A percentile compares a stretch with the other conserved stretches of the same genome.
Conservation (phyloP, 2,888 invertebrate genomes). For the Lasioglossum oenotherae region DNA sequence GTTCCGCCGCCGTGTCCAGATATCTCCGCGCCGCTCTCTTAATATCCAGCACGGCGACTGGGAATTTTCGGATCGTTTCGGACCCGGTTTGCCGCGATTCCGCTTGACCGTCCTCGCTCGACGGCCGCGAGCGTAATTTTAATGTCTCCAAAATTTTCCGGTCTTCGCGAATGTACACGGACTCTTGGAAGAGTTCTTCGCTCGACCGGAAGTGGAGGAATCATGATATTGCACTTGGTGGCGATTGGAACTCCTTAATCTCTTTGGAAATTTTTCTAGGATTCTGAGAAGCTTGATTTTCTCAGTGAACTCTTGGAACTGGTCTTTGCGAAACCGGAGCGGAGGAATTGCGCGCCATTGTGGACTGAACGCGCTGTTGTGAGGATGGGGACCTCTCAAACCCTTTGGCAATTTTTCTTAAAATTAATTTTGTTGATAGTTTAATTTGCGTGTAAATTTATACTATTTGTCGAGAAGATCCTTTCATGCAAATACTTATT, state of each 20-base stretch:
- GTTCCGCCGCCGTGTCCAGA: slow-evolving; percentile 67
- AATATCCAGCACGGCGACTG: slow-evolving; percentile 61
- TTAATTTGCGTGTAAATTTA: too few species aligned
- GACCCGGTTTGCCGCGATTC: background rate
- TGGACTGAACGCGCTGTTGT: too few species aligned
- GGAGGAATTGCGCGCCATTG: background rate
- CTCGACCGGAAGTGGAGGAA: background rate
- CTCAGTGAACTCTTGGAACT: background rate
- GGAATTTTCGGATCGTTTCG: slow-evolving; percentile 63
- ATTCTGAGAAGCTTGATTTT: too few species aligned
- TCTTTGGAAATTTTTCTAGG: too few species aligned
- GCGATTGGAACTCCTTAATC: too few species aligned
- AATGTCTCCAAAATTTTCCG: background rate
- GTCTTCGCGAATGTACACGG: background rate
- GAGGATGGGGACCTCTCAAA: background rate
- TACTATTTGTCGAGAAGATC: too few species aligned
- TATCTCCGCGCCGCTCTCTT: slow-evolving; percentile 61
- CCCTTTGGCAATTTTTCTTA: background rate
- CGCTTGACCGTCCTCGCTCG: background rate
- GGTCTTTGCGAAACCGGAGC: background rate
- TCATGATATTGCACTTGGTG: background rate
- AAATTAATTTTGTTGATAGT: too few species aligned
- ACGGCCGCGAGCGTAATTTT: background rate
- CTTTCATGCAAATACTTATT: too few species aligned
- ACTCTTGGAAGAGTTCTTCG: background rate